phyloP scores from a whole-genome alignment of 2,888 invertebrate genomes.

The Crioceris asparagi region DNA sequence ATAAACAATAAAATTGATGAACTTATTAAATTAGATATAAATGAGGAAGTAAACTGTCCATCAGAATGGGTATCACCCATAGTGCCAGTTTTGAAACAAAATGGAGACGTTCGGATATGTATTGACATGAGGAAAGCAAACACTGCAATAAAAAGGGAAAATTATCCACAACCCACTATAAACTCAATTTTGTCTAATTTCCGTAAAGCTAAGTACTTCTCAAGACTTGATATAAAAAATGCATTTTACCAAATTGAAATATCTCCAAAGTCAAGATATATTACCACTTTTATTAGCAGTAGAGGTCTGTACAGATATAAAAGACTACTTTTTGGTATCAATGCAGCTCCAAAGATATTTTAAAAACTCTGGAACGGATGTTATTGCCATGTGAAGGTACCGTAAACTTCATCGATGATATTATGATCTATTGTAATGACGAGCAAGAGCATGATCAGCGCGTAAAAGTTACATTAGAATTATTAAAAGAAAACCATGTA shows the following conservation, averaged over 20 bases:
- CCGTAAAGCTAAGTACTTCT: constrained; percentile 8
- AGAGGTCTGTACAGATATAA: constrained; percentile 12
- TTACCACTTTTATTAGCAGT: constrained; percentile 12
- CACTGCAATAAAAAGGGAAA: constrained; percentile 9
- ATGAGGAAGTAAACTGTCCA: constrained; percentile 23
- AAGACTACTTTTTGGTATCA: constrained; percentile 12
- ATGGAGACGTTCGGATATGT: constrained; percentile 12
- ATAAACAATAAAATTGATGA: constrained; percentile 18
- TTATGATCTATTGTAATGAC: background rate
- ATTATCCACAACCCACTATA: constrained; percentile 9
- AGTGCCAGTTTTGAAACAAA: constrained; percentile 4
- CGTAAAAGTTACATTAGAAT: constrained; percentile 1
- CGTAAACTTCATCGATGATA: constrained; percentile 7
- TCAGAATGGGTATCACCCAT: constrained; percentile 12
- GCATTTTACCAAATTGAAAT: constrained; percentile 13
- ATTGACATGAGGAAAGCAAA: constrained; percentile 12
- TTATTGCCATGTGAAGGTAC: constrained; percentile 3
- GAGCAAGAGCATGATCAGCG: constrained; percentile 7
- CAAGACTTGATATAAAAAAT: constrained; percentile 10
- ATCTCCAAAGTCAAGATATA: constrained; percentile 8
- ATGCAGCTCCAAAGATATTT: constrained; percentile 7
- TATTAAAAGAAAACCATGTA: constrained; percentile 6
- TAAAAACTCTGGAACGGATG: constrained; percentile 2
- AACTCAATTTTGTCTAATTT: constrained; percentile 9
- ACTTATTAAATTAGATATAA: constrained; percentile 19